Evolutionary conservation across 1,140 invertebrate genomes (phyloP).

Genomic region (Nasonia giraulti): DNA sequence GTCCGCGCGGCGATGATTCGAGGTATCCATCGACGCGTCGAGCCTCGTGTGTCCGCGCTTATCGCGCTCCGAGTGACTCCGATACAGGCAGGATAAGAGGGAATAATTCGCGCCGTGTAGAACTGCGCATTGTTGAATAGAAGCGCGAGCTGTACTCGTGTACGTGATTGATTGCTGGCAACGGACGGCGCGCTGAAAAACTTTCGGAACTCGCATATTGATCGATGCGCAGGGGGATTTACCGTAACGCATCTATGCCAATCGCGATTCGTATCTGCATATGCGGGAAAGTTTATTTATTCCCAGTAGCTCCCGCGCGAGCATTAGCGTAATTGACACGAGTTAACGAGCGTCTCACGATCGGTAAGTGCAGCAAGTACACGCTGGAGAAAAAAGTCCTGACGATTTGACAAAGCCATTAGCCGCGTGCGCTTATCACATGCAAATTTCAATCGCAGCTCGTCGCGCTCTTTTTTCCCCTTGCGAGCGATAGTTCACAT

Average conservation of each 20-base stretch:
- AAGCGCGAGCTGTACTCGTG: too few species aligned
- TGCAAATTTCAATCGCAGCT: neutral
- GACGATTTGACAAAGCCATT: constrained; percentile 26
- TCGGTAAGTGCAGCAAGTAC: neutral
- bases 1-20: neutral
- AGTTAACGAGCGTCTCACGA: too few species aligned
- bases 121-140: neutral
- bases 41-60: neutral
- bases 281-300: too few species aligned
- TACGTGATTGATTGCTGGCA: too few species aligned
- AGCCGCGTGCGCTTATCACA: neutral
- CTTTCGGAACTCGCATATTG: too few species aligned
- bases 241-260: too few species aligned
- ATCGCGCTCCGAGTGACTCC: neutral
- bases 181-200: too few species aligned
- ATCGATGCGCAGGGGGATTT: too few species aligned
- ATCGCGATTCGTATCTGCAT: too few species aligned
- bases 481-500: neutral
- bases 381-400: neutral
- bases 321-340: too few species aligned
- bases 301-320: too few species aligned
- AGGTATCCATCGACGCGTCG: too few species aligned
- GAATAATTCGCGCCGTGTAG: neutral
- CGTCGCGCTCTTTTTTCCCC: neutral
- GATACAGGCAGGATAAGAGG: neutral